Evolutionary conservation across 2,888 invertebrate species (phyloP), one percentile per base, ranked within the genome.

Genomic region (Cephus spinipes): DNA sequence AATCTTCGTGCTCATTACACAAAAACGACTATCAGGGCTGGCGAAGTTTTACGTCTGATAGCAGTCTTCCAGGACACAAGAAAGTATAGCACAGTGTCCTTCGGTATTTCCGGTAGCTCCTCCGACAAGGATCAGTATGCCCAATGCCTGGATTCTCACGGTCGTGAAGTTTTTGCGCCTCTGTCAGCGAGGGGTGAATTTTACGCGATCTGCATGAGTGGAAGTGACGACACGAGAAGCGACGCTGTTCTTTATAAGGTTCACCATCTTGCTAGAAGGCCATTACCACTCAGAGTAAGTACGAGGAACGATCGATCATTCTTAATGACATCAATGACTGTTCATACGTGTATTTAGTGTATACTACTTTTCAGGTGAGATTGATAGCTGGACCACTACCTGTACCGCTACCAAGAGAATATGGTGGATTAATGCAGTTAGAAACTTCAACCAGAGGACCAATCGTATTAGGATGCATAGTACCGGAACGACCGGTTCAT

Each of bases 51-150:
- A 68, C 92, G 93, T 77, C 90, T 93, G 79, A 89, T 93, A 78
- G 93, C 93, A 15, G 92, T 93, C 36, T 93, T 93, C 86, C 93
- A 93, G 82, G 93, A 93, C 86, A 91, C 93, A 73, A 87, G 90
- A 76, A 89, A 89, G 75, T 90, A 88, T 81, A 89, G 88, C 79
- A 87, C 90, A 36, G 87, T 90, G 55, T 90, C 91, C 32, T 92
- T 92, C 81, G 91, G 91, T 73, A 90, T 92, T 79, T 87, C 91
- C 77, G 87, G 91, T 85, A 80, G 87, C 40, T 85, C 88, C 15
- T 88, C 90, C 55, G 91, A 90, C 74, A 88, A 90, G 82, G 90
- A 92, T 87, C 92, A 93, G 84, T 93, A 93, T 82, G 93, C 93
- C 33, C 93, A 93, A 81, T 93, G 93, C 80, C 89, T 93, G 76